Conservation (phyloP, 2,113 vertebrate genomes). For the Geococcyx californianus region DNA sequence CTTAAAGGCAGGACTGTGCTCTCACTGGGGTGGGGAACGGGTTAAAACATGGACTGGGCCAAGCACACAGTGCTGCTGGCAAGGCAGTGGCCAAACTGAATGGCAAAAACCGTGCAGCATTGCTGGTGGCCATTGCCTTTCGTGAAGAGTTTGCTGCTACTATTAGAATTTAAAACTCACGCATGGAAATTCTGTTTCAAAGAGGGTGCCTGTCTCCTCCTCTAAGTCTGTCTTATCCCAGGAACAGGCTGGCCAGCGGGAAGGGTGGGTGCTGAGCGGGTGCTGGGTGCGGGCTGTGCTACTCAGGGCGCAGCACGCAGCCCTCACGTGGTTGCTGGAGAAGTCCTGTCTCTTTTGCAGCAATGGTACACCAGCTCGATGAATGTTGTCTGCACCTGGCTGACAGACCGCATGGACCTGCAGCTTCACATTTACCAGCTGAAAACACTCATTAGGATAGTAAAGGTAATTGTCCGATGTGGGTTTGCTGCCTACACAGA, state of each 20-base stretch:
- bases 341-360: constrained; percentile 95
- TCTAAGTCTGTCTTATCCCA: background rate
- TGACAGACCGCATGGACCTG: constrained; percentile 98
- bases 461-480: constrained; percentile 83
- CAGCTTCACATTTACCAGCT: constrained; percentile 99
- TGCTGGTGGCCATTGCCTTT: background rate
- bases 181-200: background rate
- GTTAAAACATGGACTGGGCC: background rate
- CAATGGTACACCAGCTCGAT: constrained; percentile 99
- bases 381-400: constrained; percentile 96
- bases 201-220: background rate
- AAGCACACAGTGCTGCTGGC: background rate
- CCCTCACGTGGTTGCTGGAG: constrained; percentile 82
- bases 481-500: background rate
- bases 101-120: fast-evolving
- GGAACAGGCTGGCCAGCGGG: background rate
- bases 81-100: background rate
- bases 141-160: background rate
- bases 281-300: background rate
- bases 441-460: constrained; percentile 99
- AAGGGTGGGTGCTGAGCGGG: background rate
- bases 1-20: background rate
- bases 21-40: background rate
- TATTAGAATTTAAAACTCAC: background rate
- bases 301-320: background rate